Conservation (phyloP, 2,797 vertebrate genomes). For the Coendou prehensilis region DNA sequence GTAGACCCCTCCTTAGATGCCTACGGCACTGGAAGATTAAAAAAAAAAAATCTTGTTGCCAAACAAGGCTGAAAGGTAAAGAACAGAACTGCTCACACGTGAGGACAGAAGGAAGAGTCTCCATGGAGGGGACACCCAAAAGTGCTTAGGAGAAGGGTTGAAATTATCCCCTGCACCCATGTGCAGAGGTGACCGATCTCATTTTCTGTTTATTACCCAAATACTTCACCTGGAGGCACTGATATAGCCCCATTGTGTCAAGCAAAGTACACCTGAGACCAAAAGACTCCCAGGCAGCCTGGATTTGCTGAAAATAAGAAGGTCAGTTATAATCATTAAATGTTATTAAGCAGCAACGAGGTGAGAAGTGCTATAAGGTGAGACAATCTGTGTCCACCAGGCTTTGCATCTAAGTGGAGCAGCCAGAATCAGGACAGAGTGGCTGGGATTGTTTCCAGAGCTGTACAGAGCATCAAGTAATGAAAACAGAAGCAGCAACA, state of each 20-base stretch:
- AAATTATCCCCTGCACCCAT: not conserved
- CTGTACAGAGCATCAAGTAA: not conserved
- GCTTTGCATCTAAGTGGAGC: not conserved
- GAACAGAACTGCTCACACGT: not conserved
- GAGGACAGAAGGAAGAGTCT: not conserved
- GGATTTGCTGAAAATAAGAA: not conserved
- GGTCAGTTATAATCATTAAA: not conserved
- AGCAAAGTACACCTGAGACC: not conserved
- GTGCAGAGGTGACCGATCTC: not conserved
- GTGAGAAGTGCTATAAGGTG: not conserved
- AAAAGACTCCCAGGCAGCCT: not conserved
- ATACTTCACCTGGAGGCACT: not conserved
- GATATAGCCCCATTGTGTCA: not conserved
- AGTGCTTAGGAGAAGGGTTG: not conserved
- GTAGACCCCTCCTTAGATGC: not conserved
- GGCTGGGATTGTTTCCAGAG: not conserved
- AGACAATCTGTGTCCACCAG: not conserved
- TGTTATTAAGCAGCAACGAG: not conserved
- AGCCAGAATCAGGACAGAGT: not conserved
- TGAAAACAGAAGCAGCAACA: not conserved
- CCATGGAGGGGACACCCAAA: fast-evolving
- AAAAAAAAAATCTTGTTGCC: not conserved
- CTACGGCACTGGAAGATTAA: not conserved
- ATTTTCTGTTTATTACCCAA: not conserved
- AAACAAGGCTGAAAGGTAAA: not conserved